Conservation (phyloP, 2,797 vertebrate genomes). For the Phalloptychus januarius region DNA sequence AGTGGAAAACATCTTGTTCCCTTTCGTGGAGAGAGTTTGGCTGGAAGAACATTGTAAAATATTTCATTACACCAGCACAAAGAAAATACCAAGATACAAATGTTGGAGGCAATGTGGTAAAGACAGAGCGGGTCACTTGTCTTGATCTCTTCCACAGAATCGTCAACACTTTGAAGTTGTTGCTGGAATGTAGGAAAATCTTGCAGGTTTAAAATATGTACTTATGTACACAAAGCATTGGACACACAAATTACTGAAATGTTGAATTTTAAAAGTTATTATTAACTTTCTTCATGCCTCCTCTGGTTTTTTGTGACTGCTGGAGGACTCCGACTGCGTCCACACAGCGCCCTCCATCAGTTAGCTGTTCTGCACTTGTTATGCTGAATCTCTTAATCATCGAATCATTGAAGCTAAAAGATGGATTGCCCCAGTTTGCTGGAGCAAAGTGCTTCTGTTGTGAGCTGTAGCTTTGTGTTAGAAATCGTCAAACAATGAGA, state of each 20-base stretch:
- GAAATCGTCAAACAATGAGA: slow-evolving; percentile 7
- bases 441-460: background rate
- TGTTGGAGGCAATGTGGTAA: background rate
- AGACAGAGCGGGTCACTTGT: background rate
- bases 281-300: slow-evolving; percentile 13
- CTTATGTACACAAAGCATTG: background rate
- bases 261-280: background rate
- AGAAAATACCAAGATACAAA: background rate
- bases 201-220: background rate
- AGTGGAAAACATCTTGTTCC: too few species aligned
- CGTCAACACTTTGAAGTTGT: background rate
- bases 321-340: slow-evolving; percentile 20
- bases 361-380: slow-evolving; percentile 13
- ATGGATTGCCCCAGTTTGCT: slow-evolving; percentile 14
- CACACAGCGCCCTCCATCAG: slow-evolving; percentile 18
- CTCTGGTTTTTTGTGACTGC: slow-evolving; percentile 25
- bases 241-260: background rate
- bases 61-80: background rate
- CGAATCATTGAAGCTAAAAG: background rate
- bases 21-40: too few species aligned
- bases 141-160: background rate
- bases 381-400: slow-evolving; percentile 17
- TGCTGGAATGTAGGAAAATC: background rate
- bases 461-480: background rate
- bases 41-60: too few species aligned